These are phyloP conservation scores for Lacerta agilis DNA, from an alignment of 2,797 vertebrate genomes.

Conservation along the genomic window DNA sequence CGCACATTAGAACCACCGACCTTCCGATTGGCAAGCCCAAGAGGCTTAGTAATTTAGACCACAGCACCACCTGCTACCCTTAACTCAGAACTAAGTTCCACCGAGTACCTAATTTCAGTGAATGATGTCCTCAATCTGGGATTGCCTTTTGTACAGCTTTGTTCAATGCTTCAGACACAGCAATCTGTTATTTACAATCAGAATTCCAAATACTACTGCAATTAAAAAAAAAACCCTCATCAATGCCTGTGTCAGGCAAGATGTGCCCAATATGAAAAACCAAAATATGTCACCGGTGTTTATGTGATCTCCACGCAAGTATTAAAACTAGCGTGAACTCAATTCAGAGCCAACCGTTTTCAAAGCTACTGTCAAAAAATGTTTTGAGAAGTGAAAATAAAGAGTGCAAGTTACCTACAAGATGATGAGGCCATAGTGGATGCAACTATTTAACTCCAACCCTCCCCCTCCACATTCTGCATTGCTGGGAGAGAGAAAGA, in stretches of 20 bases:
- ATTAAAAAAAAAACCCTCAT: background rate
- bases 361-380: conserved; percentile 39
- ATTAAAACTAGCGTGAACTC: conserved; percentile 28
- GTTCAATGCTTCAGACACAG: background rate
- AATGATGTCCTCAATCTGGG: background rate
- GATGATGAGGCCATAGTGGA: conserved; percentile 6
- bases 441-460: conserved; percentile 30
- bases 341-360: conserved; percentile 36
- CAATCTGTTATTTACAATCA: background rate
- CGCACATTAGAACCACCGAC: no score
- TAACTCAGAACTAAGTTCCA: background rate
- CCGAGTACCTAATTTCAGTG: background rate
- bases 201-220: background rate
- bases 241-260: background rate
- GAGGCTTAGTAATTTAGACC: no score
- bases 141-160: background rate
- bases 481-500: conserved; percentile 16
- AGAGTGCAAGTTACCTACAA: conserved; percentile 5
- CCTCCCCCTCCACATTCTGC: conserved; percentile 13
- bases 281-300: conserved; percentile 6
- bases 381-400: conserved; percentile 33
- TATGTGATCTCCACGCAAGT: conserved; percentile 18
- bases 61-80: no score
- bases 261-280: background rate
- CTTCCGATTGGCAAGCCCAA: no score